Conservation (phyloP, 2,888 invertebrate species). For the Morinoia aosen region DNA sequence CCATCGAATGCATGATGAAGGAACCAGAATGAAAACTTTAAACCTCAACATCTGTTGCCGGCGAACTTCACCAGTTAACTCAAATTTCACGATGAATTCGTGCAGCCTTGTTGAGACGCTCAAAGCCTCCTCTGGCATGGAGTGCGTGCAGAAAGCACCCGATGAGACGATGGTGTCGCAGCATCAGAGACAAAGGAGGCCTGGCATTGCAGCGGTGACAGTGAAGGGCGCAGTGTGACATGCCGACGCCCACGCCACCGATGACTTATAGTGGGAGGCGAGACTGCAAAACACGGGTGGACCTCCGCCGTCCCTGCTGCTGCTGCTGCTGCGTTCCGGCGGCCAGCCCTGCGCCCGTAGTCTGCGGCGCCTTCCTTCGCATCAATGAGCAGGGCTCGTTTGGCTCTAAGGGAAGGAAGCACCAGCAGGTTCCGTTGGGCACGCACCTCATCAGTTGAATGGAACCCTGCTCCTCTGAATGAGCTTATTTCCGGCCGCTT, state of each 20-base stretch:
- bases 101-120: not conserved
- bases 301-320: not conserved
- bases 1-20: not conserved
- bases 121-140: not conserved
- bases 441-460: not conserved
- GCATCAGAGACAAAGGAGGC: slow-evolving; percentile 27
- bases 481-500: not conserved
- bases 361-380: not conserved
- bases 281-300: slow-evolving; percentile 46
- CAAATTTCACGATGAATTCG: not conserved
- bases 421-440: not conserved
- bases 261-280: slow-evolving; percentile 41
- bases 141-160: not conserved
- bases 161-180: not conserved
- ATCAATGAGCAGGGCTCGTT: not conserved
- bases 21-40: not conserved
- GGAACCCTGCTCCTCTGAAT: not conserved
- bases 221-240: slow-evolving; percentile 38
- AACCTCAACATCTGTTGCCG: not conserved
- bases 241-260: slow-evolving; percentile 35
- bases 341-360: not conserved
- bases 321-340: not conserved
- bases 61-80: not conserved
- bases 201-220: slow-evolving; percentile 27
- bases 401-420: not conserved